Percentiles rank a stretch among this genome's conserved stretches.
These are phyloP conservation scores for Conus canariensis DNA, from an alignment of 2,888 invertebrate genomes.

Conservation along the genomic window DNA sequence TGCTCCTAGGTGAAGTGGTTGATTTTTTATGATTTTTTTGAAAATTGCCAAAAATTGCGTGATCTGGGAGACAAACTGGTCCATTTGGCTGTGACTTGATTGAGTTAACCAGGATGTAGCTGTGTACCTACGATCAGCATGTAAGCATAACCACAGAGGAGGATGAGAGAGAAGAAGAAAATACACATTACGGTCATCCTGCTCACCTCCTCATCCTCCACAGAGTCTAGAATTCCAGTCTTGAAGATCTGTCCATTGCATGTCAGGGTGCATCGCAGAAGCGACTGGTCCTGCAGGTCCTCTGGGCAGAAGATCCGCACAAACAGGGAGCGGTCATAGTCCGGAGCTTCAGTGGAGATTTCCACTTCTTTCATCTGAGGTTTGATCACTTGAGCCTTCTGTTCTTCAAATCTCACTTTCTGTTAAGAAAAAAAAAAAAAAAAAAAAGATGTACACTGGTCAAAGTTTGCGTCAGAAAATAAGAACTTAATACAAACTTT, in stretches of 20 bases:
- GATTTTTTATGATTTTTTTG: too few relatives aligned
- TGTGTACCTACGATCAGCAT: too few relatives aligned
- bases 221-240: constrained; percentile 67
- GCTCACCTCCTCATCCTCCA: constrained; percentile 48
- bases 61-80: too few relatives aligned
- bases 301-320: constrained; percentile 72
- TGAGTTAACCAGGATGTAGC: too few relatives aligned
- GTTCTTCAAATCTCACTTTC: constrained; percentile 69
- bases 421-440: constrained; percentile 43
- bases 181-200: neutral
- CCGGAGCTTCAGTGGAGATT: constrained; percentile 71
- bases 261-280: constrained; percentile 72
- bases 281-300: constrained; percentile 62
- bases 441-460: neutral
- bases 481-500: neutral
- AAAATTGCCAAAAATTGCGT: too few relatives aligned
- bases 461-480: neutral
- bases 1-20: too few relatives aligned
- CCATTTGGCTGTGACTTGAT: too few relatives aligned
- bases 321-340: constrained; percentile 72
- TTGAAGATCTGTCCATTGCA: constrained; percentile 70
- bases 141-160: too few relatives aligned
- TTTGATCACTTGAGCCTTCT: constrained; percentile 50
- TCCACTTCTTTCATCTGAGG: constrained; percentile 65
- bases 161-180: neutral